phyloP scores from a whole-genome alignment of 2,797 vertebrate species.

The Acanthurus leucopareius region DNA sequence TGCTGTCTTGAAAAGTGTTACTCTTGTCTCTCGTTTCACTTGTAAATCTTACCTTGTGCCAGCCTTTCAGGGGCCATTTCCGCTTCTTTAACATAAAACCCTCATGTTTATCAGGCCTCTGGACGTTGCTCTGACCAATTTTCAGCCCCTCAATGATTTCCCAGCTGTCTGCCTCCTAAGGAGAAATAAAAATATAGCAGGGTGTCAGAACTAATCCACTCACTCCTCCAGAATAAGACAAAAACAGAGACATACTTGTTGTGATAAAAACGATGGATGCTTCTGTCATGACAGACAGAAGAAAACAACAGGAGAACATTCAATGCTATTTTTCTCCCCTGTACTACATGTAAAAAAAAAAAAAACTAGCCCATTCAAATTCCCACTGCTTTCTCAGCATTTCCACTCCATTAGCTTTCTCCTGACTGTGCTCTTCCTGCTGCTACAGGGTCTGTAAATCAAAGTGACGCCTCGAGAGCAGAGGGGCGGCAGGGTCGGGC shows the following conservation, averaged over 20 bases:
- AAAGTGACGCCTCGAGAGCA: constrained; percentile 60
- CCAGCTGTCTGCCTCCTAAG: constrained; percentile 97
- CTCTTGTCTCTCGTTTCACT: constrained; percentile 8
- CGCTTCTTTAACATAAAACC: constrained; percentile 99
- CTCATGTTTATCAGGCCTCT: constrained; percentile 97
- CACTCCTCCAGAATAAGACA: constrained; percentile 13
- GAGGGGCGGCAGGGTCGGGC: constrained; percentile 47
- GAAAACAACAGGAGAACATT: constrained; percentile 37
- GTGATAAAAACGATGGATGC: constrained; percentile 30
- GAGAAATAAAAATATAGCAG: constrained; percentile 47
- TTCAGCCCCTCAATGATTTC: constrained; percentile 99
- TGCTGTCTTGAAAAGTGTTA: constrained; percentile 22
- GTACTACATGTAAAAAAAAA: constrained; percentile 45
- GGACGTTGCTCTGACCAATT: constrained; percentile 97
- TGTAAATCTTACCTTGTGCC: constrained; percentile 93
- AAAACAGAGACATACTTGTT: constrained; percentile 6
- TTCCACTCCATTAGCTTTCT: constrained; percentile 77
- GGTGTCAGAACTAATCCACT: constrained; percentile 51
- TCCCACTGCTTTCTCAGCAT: constrained; percentile 70
- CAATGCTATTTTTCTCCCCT: constrained; percentile 8
- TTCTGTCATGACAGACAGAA: constrained; percentile 4
- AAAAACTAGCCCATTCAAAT: constrained; percentile 51
- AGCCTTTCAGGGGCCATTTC: constrained; percentile 99
- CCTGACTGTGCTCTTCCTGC: constrained; percentile 74
- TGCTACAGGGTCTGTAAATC: constrained; percentile 70